phyloP scores from a whole-genome alignment of 2,888 invertebrate genomes.

The Lobophora halterata region DNA sequence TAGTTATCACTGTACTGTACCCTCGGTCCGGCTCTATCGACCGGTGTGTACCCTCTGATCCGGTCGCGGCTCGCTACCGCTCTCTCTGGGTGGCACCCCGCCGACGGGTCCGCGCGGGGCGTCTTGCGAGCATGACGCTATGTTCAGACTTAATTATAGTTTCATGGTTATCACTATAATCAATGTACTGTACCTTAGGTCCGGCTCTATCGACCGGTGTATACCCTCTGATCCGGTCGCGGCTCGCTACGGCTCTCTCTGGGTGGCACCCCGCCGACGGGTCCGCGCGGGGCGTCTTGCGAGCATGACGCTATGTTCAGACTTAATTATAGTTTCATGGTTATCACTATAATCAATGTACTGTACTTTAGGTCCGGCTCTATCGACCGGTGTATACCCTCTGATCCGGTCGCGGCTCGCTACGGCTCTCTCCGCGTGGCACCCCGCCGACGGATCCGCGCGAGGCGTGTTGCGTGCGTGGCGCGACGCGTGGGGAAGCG shows the following conservation, averaged over 20 bases:
- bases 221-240: conserved; percentile 96
- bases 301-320: conserved; percentile 93
- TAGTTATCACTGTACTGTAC: too few relatives aligned
- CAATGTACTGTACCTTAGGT: too few relatives aligned
- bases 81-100: too few relatives aligned
- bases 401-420: conserved; percentile 95
- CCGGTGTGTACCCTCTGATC: too few relatives aligned
- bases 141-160: too few relatives aligned
- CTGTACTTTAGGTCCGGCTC: conserved; percentile 53
- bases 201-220: conserved; percentile 80
- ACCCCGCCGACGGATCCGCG: conserved; percentile 96
- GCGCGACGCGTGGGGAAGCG: conserved; percentile 82
- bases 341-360: neutral
- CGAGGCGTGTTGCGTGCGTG: conserved; percentile 95
- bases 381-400: conserved; percentile 87
- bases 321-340: too few relatives aligned
- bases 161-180: too few relatives aligned
- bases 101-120: too few relatives aligned
- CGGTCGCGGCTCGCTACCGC: too few relatives aligned
- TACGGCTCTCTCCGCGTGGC: conserved; percentile 94
- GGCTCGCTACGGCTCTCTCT: conserved; percentile 92
- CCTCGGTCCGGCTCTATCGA: too few relatives aligned
- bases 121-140: too few relatives aligned
- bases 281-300: conserved; percentile 94
- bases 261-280: conserved; percentile 96